Percentiles rank a stretch among this genome's conserved stretches.
phyloP scores from a whole-genome alignment of 2,113 vertebrate species.

The Muntiacus reevesi region DNA sequence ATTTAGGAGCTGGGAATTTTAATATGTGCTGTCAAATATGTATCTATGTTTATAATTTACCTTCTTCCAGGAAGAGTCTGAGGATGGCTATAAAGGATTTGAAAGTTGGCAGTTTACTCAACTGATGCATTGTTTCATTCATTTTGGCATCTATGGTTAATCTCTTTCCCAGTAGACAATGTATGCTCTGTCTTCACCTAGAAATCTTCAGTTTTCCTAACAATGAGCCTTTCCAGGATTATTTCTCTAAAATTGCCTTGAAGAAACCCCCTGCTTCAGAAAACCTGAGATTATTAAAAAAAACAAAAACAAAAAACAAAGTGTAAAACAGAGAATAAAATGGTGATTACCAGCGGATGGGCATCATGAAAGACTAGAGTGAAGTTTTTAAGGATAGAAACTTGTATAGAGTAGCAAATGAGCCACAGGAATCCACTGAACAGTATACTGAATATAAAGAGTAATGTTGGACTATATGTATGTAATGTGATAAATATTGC shows the following conservation, averaged over 20 bases:
- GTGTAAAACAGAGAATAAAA: not conserved
- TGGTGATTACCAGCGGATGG: not conserved
- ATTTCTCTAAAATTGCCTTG: not conserved
- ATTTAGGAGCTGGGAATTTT: not conserved
- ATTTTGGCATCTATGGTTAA: not conserved
- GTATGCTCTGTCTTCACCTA: not conserved
- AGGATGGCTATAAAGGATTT: not conserved
- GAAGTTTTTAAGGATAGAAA: not conserved
- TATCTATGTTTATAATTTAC: not conserved
- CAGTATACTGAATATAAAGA: not conserved
- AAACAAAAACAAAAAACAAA: not conserved
- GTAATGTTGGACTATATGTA: not conserved
- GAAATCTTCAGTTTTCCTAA: not conserved
- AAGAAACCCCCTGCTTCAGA: not conserved
- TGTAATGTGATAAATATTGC: not conserved
- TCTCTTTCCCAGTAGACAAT: not conserved
- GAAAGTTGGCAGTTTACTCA: not conserved
- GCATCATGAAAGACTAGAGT: not conserved
- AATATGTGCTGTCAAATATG: not conserved
- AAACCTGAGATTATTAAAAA: not conserved
- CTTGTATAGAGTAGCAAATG: not conserved
- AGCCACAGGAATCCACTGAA: not conserved
- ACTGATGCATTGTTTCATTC: not conserved
- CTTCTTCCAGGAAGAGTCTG: not conserved
- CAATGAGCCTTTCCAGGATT: not conserved